A percentile compares a stretch with the other conserved stretches of the same genome.
phyloP scores from a whole-genome alignment of 1,140 invertebrate genomes.

The Hypsibius dujardini region DNA sequence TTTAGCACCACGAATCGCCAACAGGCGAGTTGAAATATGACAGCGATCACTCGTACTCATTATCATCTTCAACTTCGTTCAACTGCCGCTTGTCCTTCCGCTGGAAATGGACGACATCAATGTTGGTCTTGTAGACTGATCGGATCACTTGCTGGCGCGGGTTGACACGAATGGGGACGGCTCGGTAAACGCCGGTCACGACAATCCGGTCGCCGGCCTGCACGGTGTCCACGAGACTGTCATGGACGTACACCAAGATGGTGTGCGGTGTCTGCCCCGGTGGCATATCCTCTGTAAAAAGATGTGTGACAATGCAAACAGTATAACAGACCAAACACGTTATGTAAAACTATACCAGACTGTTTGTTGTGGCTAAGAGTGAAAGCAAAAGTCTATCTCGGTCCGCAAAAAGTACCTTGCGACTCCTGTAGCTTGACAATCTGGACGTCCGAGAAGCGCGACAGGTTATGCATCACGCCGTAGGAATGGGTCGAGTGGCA shows the following conservation, averaged over 20 bases:
- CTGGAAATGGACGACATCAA: conserved; percentile 90
- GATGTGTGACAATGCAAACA: background rate
- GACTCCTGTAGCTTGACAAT: conserved; percentile 94
- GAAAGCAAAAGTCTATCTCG: too few species aligned
- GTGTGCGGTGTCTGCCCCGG: conserved; percentile 93
- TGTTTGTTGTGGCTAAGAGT: too few species aligned
- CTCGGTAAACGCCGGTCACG: conserved; percentile 87
- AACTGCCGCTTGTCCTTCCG: conserved; percentile 68
- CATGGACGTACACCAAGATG: conserved; percentile 73
- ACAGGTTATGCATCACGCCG: conserved; percentile 80
- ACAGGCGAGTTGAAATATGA: too few species aligned
- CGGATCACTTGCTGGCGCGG: conserved; percentile 62
- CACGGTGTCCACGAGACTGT: conserved; percentile 81
- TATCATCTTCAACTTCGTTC: conserved; percentile 53
- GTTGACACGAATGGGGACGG: conserved; percentile 63
- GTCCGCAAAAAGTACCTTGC: conserved; percentile 43
- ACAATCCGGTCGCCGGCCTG: conserved; percentile 78
- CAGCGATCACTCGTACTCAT: conserved; percentile 23
- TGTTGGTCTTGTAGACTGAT: conserved; percentile 80
- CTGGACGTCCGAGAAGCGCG: conserved; percentile 92
- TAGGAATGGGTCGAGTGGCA: conserved; percentile 89
- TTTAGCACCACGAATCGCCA: too few species aligned
- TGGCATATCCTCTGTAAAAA: conserved; percentile 71
- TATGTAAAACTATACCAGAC: too few species aligned
- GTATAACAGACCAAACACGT: too few species aligned